A percentile compares a stretch with the other conserved stretches of the same genome.
These are phyloP conservation scores for Orestias chungarensis DNA, from an alignment of 2,797 vertebrate genomes.

Conservation along the genomic window DNA sequence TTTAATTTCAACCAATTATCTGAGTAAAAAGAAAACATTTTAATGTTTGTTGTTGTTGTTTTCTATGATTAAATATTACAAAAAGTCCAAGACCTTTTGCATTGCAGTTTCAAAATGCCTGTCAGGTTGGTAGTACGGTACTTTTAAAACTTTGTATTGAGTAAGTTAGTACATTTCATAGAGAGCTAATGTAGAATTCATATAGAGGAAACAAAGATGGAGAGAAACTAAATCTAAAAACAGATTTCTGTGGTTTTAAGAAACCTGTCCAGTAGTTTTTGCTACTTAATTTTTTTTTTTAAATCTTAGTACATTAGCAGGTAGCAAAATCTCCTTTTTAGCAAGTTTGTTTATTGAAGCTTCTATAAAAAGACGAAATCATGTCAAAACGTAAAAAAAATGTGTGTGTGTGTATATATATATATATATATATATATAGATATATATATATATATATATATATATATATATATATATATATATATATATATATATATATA, in stretches of 20 bases:
- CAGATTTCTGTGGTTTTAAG: not conserved
- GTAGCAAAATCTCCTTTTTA: not conserved
- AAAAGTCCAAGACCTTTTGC: not conserved
- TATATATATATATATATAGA: no score
- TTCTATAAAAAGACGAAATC: not conserved
- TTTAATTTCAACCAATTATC: not conserved
- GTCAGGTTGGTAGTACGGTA: not conserved
- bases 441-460: no score
- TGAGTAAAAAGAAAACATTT: not conserved
- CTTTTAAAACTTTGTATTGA: not conserved
- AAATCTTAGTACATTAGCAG: not conserved
- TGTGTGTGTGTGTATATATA: no score
- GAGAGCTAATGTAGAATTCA: not conserved
- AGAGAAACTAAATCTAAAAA: not conserved
- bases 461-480: no score
- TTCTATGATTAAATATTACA: not conserved
- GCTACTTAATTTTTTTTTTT: not conserved
- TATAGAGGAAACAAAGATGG: not conserved
- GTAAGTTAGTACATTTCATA: not conserved
- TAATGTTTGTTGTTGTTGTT: not conserved
- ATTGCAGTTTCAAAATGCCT: not conserved
- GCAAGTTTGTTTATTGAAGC: not conserved
- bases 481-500: no score
- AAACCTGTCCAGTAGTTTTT: not conserved
- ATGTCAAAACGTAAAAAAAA: no score